Evolutionary conservation across 1,140 invertebrate genomes (phyloP), one percentile per base, ranked within the genome.

Genomic region (Antheraea mylitta): DNA sequence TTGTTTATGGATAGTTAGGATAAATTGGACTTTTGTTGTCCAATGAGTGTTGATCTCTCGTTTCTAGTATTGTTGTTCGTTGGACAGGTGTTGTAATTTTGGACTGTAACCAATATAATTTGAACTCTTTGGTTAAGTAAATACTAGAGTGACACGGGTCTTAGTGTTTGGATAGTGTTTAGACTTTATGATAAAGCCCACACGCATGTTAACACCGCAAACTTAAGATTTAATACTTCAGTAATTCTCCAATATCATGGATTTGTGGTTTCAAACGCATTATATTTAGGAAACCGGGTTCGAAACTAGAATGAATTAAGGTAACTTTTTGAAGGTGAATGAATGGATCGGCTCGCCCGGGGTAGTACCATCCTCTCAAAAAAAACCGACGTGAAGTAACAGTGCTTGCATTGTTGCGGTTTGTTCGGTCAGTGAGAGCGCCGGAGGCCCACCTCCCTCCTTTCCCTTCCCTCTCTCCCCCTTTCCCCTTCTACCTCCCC

Each of bases 1-100:
- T 37, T 13, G 11, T 37, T 37, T 37, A n/a, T 63, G 61, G 61
- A 13, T 37, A 61, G 8, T 13, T 63, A 13, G 11, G 6, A 63
- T 63, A 63, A 63, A 63, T 63, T 63, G 61, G 37, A 37, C 66
- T 48, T 38, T n/a, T 59, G 19, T n/a, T 18, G n/a, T 58, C 81
- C 78, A 73, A 58, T 68, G 64, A 71, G 64, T n/a, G 11, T 61
- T 73, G 81, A 81, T 45, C 78, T 61, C 18, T 66, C 61, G 19
- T 71, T 66, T 30, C 45, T 22, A 76, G 67, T 65, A 53, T 64
- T 67, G 59, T 60, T 37, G 59, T 73, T 37, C 10, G 30, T 66
- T 64, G 63, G 48, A 67, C 30, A 69, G 77, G 11, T 68, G 74
- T 69, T 69, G 60, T 58, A 63, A 62, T 38, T 62, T 69, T 78